A percentile compares a stretch with the other conserved stretches of the same genome.
These are phyloP conservation scores for Carlito syrichta DNA, from an alignment of 2,113 vertebrate genomes.

Conservation along the genomic window DNA sequence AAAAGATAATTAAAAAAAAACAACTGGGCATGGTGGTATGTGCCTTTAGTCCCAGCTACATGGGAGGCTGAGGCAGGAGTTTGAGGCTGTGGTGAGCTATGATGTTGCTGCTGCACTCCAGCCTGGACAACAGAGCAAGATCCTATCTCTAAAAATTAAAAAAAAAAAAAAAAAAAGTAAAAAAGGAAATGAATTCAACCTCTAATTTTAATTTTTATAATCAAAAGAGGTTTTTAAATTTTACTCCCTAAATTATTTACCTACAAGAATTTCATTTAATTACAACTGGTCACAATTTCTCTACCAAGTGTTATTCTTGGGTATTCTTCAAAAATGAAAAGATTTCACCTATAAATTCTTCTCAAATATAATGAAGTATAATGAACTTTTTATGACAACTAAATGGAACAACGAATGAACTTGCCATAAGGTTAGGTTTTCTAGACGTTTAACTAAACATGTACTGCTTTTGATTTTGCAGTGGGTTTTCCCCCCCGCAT, in stretches of 20 bases:
- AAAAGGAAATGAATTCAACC: too few relatives aligned
- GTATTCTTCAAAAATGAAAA: neutral
- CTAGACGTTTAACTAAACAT: slow-evolving; percentile 22
- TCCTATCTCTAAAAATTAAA: too few relatives aligned
- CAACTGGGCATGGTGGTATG: too few relatives aligned
- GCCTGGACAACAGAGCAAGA: too few relatives aligned
- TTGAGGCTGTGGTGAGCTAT: too few relatives aligned
- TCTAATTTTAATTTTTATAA: neutral
- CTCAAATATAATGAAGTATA: neutral
- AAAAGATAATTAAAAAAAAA: too few relatives aligned
- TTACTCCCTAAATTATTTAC: neutral
- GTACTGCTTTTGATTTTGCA: neutral
- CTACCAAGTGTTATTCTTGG: neutral
- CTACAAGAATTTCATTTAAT: neutral
- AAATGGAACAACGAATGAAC: neutral
- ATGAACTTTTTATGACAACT: neutral
- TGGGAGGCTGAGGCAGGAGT: too few relatives aligned
- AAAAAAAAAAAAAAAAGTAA: too few relatives aligned
- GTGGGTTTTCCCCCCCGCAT: too few relatives aligned
- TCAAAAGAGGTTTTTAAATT: neutral
- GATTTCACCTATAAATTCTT: neutral
- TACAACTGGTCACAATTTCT: neutral
- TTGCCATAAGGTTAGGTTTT: neutral
- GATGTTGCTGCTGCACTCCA: too few relatives aligned
- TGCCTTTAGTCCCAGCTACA: too few relatives aligned